Evolutionary conservation across 2,113 vertebrate species (phyloP), one percentile per base, ranked within the genome.

Genomic region (Cromileptes altivelis): DNA sequence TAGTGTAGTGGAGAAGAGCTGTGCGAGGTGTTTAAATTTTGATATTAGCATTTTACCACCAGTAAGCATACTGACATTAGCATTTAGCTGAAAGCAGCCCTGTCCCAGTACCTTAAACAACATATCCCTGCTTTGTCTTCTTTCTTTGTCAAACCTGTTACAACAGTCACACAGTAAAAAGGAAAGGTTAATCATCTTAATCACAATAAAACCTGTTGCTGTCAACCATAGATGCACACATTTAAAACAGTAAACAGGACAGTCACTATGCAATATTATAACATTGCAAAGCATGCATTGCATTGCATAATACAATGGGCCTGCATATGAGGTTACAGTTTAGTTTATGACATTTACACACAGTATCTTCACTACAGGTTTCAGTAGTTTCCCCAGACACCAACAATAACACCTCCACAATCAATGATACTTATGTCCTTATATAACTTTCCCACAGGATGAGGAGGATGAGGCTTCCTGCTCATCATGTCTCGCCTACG

Each of bases 321-420:
- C 55, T 61, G 25, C 23, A 45, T 17, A 7, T 25, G 13, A 58
- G 27, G 55, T 53, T 6, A 37, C 25, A 67, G 8, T 70, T 58
- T 81, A 67, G 8, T 70, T 58, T 81, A 49, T 9, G 50, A 58
- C n/a, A 18, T 52, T 62, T 62, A 33, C 23, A 68, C n/a, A 70
- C 67, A 37, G 30, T 50, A 23, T 50, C 23, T 47, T 78, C 52
- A 58, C 30, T 19, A 6, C 56, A 65, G 40, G 63, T 67, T 55
- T 76, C 33, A 61, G 15, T 23, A 42, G 10, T 74, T 74, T 56
- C 55, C 55, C 73, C 25, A 52, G 37, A 61, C 45, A 13, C n/a
- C 55, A 33, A 17, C 65, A 76, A 56, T 57, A 57, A 80, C 49
- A 63, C 30, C 40, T 40, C 45, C 45, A 15, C 76, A 33, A 45